A percentile compares a stretch with the other conserved stretches of the same genome.
phyloP scores from a whole-genome alignment of 1,140 invertebrate genomes.

The Temnothorax longispinosus region DNA sequence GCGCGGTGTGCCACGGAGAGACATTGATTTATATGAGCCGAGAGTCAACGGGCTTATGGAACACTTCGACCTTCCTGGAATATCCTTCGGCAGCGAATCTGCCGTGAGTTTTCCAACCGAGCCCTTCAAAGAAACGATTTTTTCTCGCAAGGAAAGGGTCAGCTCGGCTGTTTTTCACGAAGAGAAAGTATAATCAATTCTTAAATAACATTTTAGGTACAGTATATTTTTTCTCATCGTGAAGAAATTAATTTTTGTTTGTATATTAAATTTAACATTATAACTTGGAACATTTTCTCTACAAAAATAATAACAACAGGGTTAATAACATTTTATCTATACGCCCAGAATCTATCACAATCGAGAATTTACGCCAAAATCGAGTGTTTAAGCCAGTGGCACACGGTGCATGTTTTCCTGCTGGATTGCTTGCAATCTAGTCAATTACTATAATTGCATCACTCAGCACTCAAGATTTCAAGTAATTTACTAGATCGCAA shows the following conservation, averaged over 20 bases:
- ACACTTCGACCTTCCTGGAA: constrained; percentile 43
- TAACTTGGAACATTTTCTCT: neutral
- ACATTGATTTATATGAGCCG: constrained; percentile 78
- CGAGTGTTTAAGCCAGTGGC: neutral
- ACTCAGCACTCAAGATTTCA: too few species aligned
- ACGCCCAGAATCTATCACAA: neutral
- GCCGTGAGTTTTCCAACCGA: constrained; percentile 55
- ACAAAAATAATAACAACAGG: neutral
- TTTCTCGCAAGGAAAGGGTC: neutral
- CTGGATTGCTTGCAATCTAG: too few species aligned
- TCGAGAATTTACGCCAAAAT: constrained; percentile 1
- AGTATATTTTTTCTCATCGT: neutral
- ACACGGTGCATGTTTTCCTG: too few species aligned
- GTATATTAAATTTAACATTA: neutral
- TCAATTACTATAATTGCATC: too few species aligned
- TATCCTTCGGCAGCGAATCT: constrained; percentile 39
- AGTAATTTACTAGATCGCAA: too few species aligned
- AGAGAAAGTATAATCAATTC: neutral
- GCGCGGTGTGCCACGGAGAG: constrained; percentile 68
- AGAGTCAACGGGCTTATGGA: constrained; percentile 53
- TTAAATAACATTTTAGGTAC: neutral
- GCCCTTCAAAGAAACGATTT: neutral
- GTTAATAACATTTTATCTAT: neutral
- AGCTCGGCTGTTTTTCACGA: neutral
- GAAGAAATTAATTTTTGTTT: neutral